phyloP scores from a whole-genome alignment of 64 coral and sea anemone genomes.

The Stichodactyla mertensii region DNA sequence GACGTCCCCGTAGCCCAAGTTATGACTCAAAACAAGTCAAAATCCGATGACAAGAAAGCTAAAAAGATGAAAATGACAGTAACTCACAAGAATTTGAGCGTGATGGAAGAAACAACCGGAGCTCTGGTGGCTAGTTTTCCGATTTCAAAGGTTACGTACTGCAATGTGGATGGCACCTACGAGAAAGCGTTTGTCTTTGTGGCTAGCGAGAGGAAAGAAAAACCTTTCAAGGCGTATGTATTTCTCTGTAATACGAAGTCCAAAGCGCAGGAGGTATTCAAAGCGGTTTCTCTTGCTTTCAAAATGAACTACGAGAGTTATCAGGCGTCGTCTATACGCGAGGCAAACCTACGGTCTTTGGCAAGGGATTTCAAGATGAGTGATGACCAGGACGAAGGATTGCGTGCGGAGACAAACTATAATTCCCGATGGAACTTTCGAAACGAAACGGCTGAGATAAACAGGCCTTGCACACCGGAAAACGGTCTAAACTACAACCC shows the following conservation, averaged over 20 bases:
- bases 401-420: constrained; percentile 1
- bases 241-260: constrained; percentile 75
- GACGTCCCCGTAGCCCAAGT: constrained; percentile 59
- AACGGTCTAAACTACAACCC: neutral
- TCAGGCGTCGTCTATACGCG: constrained; percentile 54
- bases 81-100: constrained; percentile 58
- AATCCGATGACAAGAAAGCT: constrained; percentile 45
- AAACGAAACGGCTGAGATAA: neutral
- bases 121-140: constrained; percentile 76
- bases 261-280: constrained; percentile 77
- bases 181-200: constrained; percentile 86
- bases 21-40: constrained; percentile 58
- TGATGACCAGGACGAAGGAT: neutral
- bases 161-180: constrained; percentile 59
- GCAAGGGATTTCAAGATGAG: neutral
- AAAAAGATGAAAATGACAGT: constrained; percentile 76
- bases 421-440: neutral
- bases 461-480: neutral
- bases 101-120: constrained; percentile 48
- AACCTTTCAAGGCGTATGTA: constrained; percentile 81
- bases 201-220: constrained; percentile 56
- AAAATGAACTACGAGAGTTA: constrained; percentile 70
- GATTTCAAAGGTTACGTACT: constrained; percentile 74
- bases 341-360: neutral
- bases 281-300: constrained; percentile 76